Evolutionary conservation across 1,140 invertebrate species (phyloP), one percentile per base, ranked within the genome.

Genomic region (Chrysoperla carnea): DNA sequence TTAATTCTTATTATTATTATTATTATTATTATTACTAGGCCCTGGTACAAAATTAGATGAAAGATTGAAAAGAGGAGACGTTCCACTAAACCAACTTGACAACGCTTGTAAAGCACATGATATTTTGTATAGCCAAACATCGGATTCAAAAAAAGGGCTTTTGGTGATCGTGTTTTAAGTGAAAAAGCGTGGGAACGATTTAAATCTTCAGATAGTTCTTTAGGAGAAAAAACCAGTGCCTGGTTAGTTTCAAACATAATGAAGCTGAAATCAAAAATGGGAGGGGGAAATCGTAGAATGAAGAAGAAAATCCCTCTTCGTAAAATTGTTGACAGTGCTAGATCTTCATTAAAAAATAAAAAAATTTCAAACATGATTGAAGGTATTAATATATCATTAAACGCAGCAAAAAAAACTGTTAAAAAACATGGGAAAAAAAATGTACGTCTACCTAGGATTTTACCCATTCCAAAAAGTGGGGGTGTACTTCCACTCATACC

Each of bases 131-230:
- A 43, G 27, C 37, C 41, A 17, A 37, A 8, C 27, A 8, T 37
- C 12, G 37, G 37, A 17, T 43, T 36, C 7, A 12, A 37, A 37
- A 28, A 37, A 15, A 36, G n/a, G 37, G 41, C 36, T 17, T 37
- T 37, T 8, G 29, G 12, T 23, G 17, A 23, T 23, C 17, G 41
- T 28, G 6, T 35, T 37, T 43, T 37, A 43, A 37, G n/a, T 28
- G 12, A 35, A 35, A 55, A 53, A 49, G 57, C 58, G 29, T 59
- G 51, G 51, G n/a, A 51, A 44, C 44, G 53, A 44, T 47, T 59
- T 38, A 52, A 52, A 43, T 43, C 59, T n/a, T 54, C 45, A 43
- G 54, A 64, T 42, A 40, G 53, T 35, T 46, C 23, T 43, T 36
- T 57, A 6, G 44, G 41, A 8, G 55, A 57, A 51, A 54, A 49